These are phyloP conservation scores for Cheilosia vernalis DNA, from an alignment of 2,888 invertebrate species.

Conservation along the genomic window DNA sequence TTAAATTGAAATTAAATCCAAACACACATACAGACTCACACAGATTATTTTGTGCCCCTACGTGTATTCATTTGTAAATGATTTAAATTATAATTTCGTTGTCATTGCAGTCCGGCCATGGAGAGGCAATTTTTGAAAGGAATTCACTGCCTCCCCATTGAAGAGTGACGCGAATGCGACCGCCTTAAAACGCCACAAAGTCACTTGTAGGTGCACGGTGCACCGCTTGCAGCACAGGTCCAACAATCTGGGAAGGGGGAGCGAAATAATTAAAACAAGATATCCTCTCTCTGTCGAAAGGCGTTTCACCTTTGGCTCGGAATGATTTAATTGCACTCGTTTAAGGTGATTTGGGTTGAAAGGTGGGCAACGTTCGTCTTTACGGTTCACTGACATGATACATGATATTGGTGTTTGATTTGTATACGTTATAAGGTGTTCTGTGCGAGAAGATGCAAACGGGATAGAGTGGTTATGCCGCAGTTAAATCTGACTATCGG, in stretches of 20 bases:
- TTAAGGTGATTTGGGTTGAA: conserved; percentile 69
- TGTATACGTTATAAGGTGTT: not conserved
- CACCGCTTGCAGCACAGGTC: not conserved
- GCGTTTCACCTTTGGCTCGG: conserved; percentile 62
- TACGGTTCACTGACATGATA: conserved; percentile 63
- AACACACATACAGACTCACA: conserved; percentile 16
- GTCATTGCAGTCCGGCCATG: conserved; percentile 54
- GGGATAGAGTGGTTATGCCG: not conserved
- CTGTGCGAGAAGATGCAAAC: not conserved
- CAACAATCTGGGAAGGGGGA: conserved; percentile 5
- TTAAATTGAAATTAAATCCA: conserved; percentile 53
- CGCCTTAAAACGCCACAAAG: conserved; percentile 10
- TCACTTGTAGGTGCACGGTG: not conserved
- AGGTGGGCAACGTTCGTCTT: conserved; percentile 61
- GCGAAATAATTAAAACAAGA: conserved; percentile 50
- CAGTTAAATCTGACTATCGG: conserved; percentile 13
- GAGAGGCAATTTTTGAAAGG: conserved; percentile 17
- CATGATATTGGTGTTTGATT: conserved; percentile 25
- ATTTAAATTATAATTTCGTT: conserved; percentile 66
- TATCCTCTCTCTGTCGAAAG: conserved; percentile 35
- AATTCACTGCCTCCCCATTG: conserved; percentile 9
- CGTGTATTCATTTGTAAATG: conserved; percentile 25
- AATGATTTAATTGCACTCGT: conserved; percentile 66
- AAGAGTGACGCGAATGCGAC: not conserved
- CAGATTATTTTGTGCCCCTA: not conserved